A percentile compares a stretch with the other conserved stretches of the same genome.
phyloP scores from a whole-genome alignment of 2,113 vertebrate genomes.

The Gymnobelideus leadbeateri region DNA sequence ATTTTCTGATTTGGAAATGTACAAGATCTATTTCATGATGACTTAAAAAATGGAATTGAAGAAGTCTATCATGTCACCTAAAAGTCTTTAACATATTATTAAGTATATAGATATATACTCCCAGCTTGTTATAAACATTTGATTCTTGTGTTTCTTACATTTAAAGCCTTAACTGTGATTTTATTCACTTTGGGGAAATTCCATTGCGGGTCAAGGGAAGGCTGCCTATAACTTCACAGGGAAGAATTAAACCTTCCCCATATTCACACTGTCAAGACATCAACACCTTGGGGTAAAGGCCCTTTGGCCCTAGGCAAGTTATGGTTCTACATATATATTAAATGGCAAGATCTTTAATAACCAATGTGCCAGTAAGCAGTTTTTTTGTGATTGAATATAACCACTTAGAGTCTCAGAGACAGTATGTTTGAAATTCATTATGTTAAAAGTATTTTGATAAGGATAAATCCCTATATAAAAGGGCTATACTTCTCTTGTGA shows the following conservation, averaged over 20 bases:
- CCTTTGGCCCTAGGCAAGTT: neutral
- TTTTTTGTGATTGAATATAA: neutral
- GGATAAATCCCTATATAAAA: constrained; percentile 43
- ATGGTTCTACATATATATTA: constrained; percentile 6
- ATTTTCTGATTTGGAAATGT: neutral
- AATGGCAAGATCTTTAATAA: constrained; percentile 63
- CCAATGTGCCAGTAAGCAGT: constrained; percentile 16
- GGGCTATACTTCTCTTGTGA: neutral
- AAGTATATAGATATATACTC: neutral
- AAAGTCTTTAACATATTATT: constrained; percentile 7
- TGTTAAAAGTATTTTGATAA: constrained; percentile 65
- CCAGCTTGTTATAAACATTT: neutral
- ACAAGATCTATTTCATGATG: neutral
- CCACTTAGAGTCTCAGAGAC: constrained; percentile 38
- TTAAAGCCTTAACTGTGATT: neutral
- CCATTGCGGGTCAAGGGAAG: neutral
- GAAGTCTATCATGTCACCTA: neutral
- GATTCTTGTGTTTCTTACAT: neutral
- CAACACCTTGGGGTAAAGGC: neutral
- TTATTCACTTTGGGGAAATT: neutral
- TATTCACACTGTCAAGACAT: neutral
- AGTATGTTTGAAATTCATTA: constrained; percentile 52
- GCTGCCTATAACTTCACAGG: neutral
- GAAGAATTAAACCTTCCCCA: neutral
- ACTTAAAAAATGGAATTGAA: neutral